Evolutionary conservation across 2,113 vertebrate species (phyloP).

Genomic region (Perca flavescens): DNA sequence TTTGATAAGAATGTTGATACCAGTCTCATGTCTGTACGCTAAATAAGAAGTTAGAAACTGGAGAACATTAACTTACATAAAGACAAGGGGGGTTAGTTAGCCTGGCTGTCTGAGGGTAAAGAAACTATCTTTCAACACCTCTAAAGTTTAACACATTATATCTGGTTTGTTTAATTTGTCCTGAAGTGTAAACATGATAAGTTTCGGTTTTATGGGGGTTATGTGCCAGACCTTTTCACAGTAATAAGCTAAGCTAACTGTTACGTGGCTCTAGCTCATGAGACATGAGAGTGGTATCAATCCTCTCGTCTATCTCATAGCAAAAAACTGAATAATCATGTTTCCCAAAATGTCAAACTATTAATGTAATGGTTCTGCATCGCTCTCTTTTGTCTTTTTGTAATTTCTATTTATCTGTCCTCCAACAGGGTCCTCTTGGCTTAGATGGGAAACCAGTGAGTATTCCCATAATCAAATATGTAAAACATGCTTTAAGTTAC

Average conservation of each 20-base stretch:
- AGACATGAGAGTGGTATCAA: not conserved
- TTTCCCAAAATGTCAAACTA: conserved; percentile 3
- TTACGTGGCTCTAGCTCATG: not conserved
- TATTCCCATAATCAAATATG: conserved; percentile 54
- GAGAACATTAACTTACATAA: not conserved
- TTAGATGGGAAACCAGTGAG: conserved; percentile 97
- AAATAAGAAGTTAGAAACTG: not conserved
- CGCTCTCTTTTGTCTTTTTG: conserved; percentile 2
- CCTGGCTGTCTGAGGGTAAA: not conserved
- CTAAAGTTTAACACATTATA: not conserved
- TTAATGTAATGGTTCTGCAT: not conserved
- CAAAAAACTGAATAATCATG: not conserved
- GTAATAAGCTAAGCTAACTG: not conserved
- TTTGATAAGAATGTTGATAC: conserved; percentile 9
- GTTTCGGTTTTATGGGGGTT: not conserved
- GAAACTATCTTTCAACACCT: not conserved
- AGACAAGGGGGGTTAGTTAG: not conserved
- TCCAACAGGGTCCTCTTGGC: conserved; percentile 91
- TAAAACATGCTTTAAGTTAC: conserved; percentile 2
- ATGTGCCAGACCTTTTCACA: not conserved
- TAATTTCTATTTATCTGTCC: conserved; percentile 28
- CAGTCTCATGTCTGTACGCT: not conserved
- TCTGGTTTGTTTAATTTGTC: not conserved
- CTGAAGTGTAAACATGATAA: not conserved
- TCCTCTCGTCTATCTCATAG: not conserved